Conservation (phyloP, 2,888 invertebrate species). For the Ochropleura plecta region DNA sequence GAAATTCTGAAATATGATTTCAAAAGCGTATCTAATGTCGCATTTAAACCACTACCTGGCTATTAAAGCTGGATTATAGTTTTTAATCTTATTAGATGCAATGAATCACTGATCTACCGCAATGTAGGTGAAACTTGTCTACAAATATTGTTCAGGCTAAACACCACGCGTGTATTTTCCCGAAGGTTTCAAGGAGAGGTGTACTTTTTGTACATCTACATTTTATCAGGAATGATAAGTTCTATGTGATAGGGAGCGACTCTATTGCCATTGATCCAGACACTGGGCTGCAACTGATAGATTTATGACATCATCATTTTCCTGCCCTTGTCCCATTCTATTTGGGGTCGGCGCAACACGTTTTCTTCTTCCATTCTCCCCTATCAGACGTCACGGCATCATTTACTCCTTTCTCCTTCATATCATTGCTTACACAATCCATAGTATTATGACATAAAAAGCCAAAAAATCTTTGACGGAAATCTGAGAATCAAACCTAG, state of each 20-base stretch:
- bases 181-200: background rate
- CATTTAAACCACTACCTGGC: constrained; percentile 25
- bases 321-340: too few relatives aligned
- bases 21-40: constrained; percentile 39
- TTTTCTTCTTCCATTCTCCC: too few relatives aligned
- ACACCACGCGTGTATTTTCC: background rate
- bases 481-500: background rate
- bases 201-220: background rate
- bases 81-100: constrained; percentile 49
- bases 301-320: background rate
- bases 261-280: background rate
- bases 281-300: background rate
- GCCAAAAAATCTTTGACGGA: background rate
- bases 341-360: too few relatives aligned
- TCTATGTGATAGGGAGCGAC: background rate
- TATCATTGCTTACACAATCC: too few relatives aligned
- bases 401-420: too few relatives aligned
- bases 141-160: background rate
- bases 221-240: background rate
- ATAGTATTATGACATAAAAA: background rate
- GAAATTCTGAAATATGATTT: constrained; percentile 50
- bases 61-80: constrained; percentile 48
- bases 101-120: constrained; percentile 23
- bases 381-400: too few relatives aligned
- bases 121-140: background rate